A percentile compares a stretch with the other conserved stretches of the same genome.
Conservation (phyloP, 1,140 invertebrate species). For the Apis dorsata region DNA sequence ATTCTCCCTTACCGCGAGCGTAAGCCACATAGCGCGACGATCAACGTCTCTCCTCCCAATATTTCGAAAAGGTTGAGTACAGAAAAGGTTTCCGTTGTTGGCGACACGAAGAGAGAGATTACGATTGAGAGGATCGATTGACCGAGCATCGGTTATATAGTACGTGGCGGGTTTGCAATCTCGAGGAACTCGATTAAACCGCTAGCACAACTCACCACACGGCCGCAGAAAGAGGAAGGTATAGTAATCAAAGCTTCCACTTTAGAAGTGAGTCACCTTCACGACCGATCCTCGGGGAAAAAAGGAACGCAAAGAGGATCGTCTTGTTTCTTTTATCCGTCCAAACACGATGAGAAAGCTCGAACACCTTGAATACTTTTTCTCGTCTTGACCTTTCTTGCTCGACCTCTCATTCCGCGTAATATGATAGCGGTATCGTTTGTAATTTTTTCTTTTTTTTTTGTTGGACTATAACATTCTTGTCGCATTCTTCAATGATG, state of each 20-base stretch:
- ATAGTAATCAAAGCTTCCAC: slow-evolving; percentile 8
- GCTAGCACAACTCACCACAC: slow-evolving; percentile 44
- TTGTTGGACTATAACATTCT: too few species aligned
- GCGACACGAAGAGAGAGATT: slow-evolving; percentile 51
- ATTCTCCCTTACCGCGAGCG: slow-evolving; percentile 37
- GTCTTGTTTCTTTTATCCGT: slow-evolving; percentile 11
- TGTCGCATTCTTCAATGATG: neutral
- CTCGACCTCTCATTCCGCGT: neutral
- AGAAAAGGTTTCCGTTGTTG: slow-evolving; percentile 20
- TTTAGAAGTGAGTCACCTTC: slow-evolving; percentile 50
- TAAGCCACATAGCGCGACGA: slow-evolving; percentile 15
- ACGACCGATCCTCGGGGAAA: neutral
- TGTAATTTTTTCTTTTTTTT: neutral
- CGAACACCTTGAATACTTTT: neutral
- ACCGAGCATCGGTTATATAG: slow-evolving; percentile 71
- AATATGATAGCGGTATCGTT: slow-evolving; percentile 20
- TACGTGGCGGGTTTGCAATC: slow-evolving; percentile 66
- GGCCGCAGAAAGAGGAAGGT: slow-evolving; percentile 65
- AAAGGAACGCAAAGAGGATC: slow-evolving; percentile 19
- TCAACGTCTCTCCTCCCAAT: neutral
- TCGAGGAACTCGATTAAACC: slow-evolving; percentile 66
- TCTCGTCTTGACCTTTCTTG: neutral
- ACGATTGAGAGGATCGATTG: slow-evolving; percentile 66
- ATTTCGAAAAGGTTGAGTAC: neutral
- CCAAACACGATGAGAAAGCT: slow-evolving; percentile 8